Base-by-base conservation (phyloP, 2,888 invertebrate species). In the Psylliodes chrysocephalus region DNA sequence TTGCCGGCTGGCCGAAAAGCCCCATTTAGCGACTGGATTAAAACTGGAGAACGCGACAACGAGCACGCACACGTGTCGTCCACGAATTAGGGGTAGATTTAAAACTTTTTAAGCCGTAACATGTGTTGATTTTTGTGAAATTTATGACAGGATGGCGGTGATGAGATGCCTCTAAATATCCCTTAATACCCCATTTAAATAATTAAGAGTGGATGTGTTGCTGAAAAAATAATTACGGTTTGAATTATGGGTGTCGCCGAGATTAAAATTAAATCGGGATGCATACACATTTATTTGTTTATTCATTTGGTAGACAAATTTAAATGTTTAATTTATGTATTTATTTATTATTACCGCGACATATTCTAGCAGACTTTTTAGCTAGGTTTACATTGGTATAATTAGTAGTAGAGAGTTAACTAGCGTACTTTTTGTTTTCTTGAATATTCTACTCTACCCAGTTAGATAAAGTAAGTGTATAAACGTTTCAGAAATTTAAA, bases 31-130 rank as follows among this genome's bases (percentile, higher is more conserved):
- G 55, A 44, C 17, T 44, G 44, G 44, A 44, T 44, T 44, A 44
- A 42, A 18, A n/a, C 17, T 6, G 15, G 14, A 55, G 53, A 52
- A 44, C 56, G 46, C 55, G 63, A 60, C 53, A 51, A 51, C 53
- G 60, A 56, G 60, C 62, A 35, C 56, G 63, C 68, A 68, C 68
- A 66, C 66, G 68, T 68, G n/a, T 64, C 51, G 49, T n/a, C 52
- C 44, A n/a, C 62, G 62, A 64, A 18, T 53, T 60, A 54, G 60
- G 68, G 66, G 68, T 62, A 60, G 68, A 66, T 64, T 64, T 63
- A 46, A 64, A 64, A 64, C 57, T 54, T 63, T 64, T 49, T 60
- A 64, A 64, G 64, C 64, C 64, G 63, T 57, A 68, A 66, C 68
- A 68, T 66, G 64, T 68, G 68, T 64, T 67, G 64, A 63, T 63